Conservation (phyloP, 2,113 vertebrate species). For the Bagarius yarrelli region DNA sequence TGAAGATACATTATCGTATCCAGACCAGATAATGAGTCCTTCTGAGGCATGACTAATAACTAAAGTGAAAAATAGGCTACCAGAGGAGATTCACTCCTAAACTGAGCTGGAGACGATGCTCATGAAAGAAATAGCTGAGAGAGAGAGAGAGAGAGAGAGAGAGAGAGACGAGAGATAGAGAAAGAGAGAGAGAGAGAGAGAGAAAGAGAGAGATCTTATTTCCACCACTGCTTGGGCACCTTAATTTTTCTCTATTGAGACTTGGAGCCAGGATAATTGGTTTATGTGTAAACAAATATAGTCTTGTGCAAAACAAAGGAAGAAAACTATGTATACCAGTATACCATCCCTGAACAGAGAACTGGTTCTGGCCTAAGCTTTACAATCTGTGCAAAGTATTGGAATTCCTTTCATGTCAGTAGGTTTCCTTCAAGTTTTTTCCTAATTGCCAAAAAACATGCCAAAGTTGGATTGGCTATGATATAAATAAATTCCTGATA, state of each 20-base stretch:
- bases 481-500: background rate
- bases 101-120: background rate
- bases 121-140: background rate
- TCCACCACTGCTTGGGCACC: background rate
- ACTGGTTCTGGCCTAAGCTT: background rate
- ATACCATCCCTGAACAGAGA: background rate
- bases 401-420: background rate
- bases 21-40: background rate
- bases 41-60: background rate
- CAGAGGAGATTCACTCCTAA: background rate
- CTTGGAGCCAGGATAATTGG: background rate
- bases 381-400: background rate
- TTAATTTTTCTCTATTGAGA: background rate
- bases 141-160: background rate
- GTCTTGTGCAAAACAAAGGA: background rate
- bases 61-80: background rate
- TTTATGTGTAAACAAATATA: conserved; percentile 4
- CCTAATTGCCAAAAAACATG: background rate
- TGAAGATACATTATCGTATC: conserved; percentile 6
- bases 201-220: background rate
- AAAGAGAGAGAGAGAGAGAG: background rate
- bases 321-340: background rate
- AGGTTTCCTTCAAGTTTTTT: background rate
- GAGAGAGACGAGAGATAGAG: background rate
- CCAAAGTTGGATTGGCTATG: background rate